phyloP scores from a whole-genome alignment of 64 coral and sea anemone genomes.

The Anthopleura sola region DNA sequence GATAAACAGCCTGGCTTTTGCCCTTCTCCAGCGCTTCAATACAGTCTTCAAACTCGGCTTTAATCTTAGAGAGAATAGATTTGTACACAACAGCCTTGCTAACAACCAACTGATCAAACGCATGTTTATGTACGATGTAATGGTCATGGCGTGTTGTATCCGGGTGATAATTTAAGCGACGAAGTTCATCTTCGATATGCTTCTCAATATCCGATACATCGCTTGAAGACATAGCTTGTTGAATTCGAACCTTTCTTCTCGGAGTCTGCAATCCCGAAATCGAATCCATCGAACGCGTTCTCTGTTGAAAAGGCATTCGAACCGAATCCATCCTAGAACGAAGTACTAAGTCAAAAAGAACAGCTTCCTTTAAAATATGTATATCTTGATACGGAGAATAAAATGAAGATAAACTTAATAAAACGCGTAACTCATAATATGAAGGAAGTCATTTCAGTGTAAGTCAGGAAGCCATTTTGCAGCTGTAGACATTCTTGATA shows the following conservation, averaged over 20 bases:
- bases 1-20: constrained; percentile 68
- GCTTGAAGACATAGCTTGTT: not conserved
- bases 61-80: constrained; percentile 66
- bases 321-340: constrained; percentile 3
- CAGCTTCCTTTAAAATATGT: not conserved
- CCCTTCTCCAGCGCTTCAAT: constrained; percentile 87
- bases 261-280: not conserved
- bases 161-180: constrained; percentile 27
- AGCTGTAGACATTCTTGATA: not conserved
- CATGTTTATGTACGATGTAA: constrained; percentile 75
- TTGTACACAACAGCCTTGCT: constrained; percentile 76
- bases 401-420: not conserved
- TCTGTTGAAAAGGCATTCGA: not conserved
- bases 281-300: constrained; percentile 2
- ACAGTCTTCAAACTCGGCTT: constrained; percentile 83
- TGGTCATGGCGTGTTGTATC: constrained; percentile 51
- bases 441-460: not conserved
- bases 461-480: constrained; percentile 10
- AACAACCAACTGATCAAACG: constrained; percentile 87
- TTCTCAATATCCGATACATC: constrained; percentile 49
- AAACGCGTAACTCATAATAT: not conserved
- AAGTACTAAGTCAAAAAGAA: not conserved
- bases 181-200: constrained; percentile 46
- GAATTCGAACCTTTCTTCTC: not conserved
- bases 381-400: not conserved